phyloP scores from a whole-genome alignment of 1,140 invertebrate genomes.

The Monochamus saltuarius region DNA sequence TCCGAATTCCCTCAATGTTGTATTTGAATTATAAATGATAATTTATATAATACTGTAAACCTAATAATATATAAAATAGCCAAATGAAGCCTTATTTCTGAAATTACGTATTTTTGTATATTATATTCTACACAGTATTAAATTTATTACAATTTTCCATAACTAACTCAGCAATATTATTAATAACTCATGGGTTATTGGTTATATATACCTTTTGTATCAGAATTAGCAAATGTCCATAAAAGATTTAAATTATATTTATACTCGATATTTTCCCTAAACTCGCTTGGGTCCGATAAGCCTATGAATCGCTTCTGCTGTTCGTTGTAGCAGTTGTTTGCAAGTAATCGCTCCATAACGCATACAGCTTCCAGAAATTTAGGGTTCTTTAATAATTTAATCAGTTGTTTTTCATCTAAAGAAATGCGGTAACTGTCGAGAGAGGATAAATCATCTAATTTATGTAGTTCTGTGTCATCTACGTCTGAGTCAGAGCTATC shows the following conservation, averaged over 20 bases:
- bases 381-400: conserved; percentile 48
- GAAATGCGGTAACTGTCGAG: conserved; percentile 37
- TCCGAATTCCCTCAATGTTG: no score
- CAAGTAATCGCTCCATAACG: conserved; percentile 67
- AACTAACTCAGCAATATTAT: no score
- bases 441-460: conserved; percentile 19
- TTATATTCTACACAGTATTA: no score
- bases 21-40: no score
- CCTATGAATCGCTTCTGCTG: conserved; percentile 69
- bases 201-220: conserved; percentile 50
- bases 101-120: no score
- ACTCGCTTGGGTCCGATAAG: conserved; percentile 54
- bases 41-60: no score
- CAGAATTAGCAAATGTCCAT: conserved; percentile 61
- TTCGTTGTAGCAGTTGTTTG: conserved; percentile 63
- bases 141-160: no score
- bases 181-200: no score
- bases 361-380: conserved; percentile 62
- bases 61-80: no score
- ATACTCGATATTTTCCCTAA: conserved; percentile 61
- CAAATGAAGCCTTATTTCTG: no score
- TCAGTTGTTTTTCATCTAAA: conserved; percentile 46
- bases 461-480: conserved; percentile 6
- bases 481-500: conserved; percentile 42
- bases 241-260: conserved; percentile 64